A percentile compares a stretch with the other conserved stretches of the same genome.
phyloP scores from a whole-genome alignment of 2,888 invertebrate genomes.

The Dinocampus coccinellae region DNA sequence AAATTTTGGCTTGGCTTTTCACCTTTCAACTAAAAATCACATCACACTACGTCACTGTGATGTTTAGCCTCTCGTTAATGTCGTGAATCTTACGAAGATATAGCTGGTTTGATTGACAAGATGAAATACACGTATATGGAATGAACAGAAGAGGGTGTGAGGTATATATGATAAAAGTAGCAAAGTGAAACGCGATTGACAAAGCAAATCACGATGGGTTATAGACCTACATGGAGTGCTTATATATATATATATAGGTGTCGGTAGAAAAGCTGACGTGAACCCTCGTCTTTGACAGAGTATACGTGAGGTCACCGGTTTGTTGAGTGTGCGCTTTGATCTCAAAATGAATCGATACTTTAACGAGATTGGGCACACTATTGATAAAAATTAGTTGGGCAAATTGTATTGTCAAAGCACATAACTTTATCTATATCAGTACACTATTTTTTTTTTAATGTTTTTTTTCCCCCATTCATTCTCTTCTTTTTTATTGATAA shows the following conservation, averaged over 20 bases:
- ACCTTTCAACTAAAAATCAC: not conserved
- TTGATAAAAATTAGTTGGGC: slow-evolving; percentile 7
- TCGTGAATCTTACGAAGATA: not conserved
- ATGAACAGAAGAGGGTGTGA: not conserved
- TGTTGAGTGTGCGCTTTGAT: slow-evolving; percentile 48
- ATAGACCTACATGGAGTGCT: not conserved
- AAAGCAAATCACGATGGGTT: not conserved
- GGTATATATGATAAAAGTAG: not conserved
- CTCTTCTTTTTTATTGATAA: no score
- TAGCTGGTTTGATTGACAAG: not conserved
- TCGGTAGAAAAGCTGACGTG: slow-evolving; percentile 37
- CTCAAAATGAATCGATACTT: slow-evolving; percentile 41
- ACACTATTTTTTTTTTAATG: not conserved
- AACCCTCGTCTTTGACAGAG: slow-evolving; percentile 22
- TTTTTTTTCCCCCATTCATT: no score
- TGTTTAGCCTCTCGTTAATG: not conserved
- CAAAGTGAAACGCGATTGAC: not conserved
- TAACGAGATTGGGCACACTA: slow-evolving; percentile 29
- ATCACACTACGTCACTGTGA: not conserved
- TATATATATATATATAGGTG: not conserved
- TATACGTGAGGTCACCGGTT: slow-evolving; percentile 46
- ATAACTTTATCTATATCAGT: not conserved
- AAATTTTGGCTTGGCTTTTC: not conserved
- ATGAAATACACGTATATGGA: not conserved
- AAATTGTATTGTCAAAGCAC: slow-evolving; percentile 1